A percentile compares a stretch with the other conserved stretches of the same genome.
phyloP scores from a whole-genome alignment of 2,888 invertebrate genomes.

The Hydroisotoma schaefferi region DNA sequence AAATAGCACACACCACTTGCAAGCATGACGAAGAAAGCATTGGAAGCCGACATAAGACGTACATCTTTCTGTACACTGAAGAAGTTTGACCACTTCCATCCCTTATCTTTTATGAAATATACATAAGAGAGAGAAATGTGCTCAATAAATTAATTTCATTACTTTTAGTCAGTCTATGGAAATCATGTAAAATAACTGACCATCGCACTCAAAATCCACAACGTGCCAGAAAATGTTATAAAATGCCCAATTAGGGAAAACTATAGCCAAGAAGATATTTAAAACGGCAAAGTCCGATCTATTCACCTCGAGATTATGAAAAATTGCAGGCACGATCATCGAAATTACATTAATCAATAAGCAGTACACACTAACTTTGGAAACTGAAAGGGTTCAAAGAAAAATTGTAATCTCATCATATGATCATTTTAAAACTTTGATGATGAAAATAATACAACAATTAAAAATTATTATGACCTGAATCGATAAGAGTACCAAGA shows the following conservation, averaged over 20 bases:
- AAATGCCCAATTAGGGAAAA: conserved; percentile 43
- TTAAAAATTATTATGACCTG: conserved; percentile 14
- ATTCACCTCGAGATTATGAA: too few relatives aligned
- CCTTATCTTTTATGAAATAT: conserved; percentile 20
- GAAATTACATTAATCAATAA: conserved; percentile 8
- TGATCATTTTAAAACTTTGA: conserved; percentile 1
- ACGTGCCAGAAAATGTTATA: conserved; percentile 26
- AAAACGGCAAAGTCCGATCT: too few relatives aligned
- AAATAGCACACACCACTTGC: conserved; percentile 21
- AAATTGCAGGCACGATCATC: conserved; percentile 13
- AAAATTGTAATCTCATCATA: background rate
- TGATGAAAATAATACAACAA: background rate
- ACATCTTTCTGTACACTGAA: background rate
- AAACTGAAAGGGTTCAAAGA: background rate
- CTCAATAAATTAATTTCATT: background rate
- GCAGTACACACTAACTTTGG: conserved; percentile 15
- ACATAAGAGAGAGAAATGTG: background rate
- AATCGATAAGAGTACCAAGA: conserved; percentile 9
- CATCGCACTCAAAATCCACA: conserved; percentile 33
- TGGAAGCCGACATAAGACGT: conserved; percentile 4
- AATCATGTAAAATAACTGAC: conserved; percentile 11
- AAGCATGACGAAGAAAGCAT: conserved; percentile 2
- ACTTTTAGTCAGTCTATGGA: too few relatives aligned
- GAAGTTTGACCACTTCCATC: conserved; percentile 17
- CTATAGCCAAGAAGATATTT: too few relatives aligned